These are phyloP conservation scores for Rosalia funebris DNA, from an alignment of 2,888 invertebrate species.

Conservation along the genomic window DNA sequence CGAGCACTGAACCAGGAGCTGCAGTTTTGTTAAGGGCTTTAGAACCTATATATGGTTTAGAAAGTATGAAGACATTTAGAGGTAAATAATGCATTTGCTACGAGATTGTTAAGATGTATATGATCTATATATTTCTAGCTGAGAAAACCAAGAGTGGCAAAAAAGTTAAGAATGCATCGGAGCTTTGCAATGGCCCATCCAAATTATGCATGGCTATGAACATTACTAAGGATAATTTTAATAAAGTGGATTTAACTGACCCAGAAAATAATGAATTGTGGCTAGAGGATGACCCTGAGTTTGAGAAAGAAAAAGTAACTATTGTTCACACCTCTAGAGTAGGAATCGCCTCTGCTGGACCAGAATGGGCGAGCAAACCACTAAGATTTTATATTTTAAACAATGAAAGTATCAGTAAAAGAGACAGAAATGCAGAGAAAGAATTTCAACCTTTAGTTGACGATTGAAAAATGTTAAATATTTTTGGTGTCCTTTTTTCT, in stretches of 20 bases:
- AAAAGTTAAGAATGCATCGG: slow-evolving; percentile 48
- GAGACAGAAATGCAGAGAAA: slow-evolving; percentile 67
- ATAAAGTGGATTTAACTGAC: slow-evolving; percentile 66
- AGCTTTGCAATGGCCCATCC: slow-evolving; percentile 76
- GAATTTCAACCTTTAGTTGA: not conserved
- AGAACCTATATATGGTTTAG: slow-evolving; percentile 72
- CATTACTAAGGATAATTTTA: slow-evolving; percentile 67
- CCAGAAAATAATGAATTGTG: slow-evolving; percentile 60
- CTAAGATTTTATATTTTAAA: slow-evolving; percentile 71
- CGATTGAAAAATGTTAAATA: no score
- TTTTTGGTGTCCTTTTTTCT: no score
- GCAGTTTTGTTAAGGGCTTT: slow-evolving; percentile 75
- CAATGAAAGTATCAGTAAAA: slow-evolving; percentile 69
- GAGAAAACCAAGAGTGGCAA: not conserved
- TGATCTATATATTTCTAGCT: no score
- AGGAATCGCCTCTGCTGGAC: slow-evolving; percentile 70
- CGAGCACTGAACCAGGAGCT: slow-evolving; percentile 72
- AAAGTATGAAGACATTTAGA: slow-evolving; percentile 66
- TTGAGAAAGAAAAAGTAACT: slow-evolving; percentile 47
- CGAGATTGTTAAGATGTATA: no score
- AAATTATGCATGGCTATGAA: slow-evolving; percentile 74
- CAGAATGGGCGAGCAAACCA: slow-evolving; percentile 71
- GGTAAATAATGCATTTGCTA: no score
- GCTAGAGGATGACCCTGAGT: slow-evolving; percentile 53
- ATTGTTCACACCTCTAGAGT: slow-evolving; percentile 67